Percentiles rank a stretch among this genome's conserved stretches.
These are phyloP conservation scores for Drosophila tsacasi DNA, from an alignment of 1,140 invertebrate species.

Conservation along the genomic window DNA sequence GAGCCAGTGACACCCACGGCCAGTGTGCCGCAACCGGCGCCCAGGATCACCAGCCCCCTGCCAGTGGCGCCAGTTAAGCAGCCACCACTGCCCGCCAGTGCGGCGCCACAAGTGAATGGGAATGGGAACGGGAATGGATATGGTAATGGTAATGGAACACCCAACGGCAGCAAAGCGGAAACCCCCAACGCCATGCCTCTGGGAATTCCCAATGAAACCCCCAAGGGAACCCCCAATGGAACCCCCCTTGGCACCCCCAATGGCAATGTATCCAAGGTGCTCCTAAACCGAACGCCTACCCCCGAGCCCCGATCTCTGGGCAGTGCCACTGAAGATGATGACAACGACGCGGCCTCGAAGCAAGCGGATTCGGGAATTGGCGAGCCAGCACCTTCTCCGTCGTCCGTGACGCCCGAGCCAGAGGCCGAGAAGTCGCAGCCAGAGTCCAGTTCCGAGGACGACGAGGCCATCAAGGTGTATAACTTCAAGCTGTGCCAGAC, in stretches of 20 bases:
- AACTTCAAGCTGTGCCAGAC: conserved; percentile 83
- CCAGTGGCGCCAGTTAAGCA: not conserved
- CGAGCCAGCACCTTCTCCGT: conserved; percentile 68
- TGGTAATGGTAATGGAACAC: conserved; percentile 4
- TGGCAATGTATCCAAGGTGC: conserved; percentile 75
- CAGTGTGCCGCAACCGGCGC: conserved; percentile 62
- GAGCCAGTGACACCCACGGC: conserved; percentile 29
- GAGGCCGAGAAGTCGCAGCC: conserved; percentile 51
- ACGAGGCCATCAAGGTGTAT: conserved; percentile 82
- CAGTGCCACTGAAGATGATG: conserved; percentile 61
- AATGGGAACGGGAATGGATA: conserved; percentile 1
- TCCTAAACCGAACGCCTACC: conserved; percentile 78
- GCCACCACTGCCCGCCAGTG: conserved; percentile 33
- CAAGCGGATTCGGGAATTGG: conserved; percentile 81
- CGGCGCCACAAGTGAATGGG: conserved; percentile 20
- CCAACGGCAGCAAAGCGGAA: not conserved
- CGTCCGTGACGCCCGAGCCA: conserved; percentile 59
- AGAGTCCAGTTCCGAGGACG: conserved; percentile 83
- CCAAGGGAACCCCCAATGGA: conserved; percentile 1
- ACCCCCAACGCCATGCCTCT: no score
- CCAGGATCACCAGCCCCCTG: conserved; percentile 62
- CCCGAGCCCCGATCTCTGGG: conserved; percentile 76
- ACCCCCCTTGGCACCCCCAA: conserved; percentile 3
- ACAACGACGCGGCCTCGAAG: conserved; percentile 71
- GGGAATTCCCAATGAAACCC: not conserved